A percentile compares a stretch with the other conserved stretches of the same genome.
These are phyloP conservation scores for Celastrina argiolus DNA, from an alignment of 2,888 invertebrate genomes.

Conservation along the genomic window DNA sequence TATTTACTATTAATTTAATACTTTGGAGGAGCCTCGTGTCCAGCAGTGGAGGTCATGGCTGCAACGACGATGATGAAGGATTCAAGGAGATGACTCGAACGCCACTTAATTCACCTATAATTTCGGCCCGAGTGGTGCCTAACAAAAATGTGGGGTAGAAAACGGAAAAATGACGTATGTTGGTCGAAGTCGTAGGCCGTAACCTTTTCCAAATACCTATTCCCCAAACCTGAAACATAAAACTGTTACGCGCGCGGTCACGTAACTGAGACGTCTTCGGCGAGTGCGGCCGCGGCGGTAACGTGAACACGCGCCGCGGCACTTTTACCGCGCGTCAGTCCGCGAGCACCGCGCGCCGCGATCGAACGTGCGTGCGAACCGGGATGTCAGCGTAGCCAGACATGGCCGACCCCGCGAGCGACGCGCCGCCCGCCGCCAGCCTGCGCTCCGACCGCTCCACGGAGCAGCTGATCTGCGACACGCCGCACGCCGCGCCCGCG, in stretches of 20 bases:
- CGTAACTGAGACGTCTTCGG: not conserved
- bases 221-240: not conserved
- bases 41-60: no score
- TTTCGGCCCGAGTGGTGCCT: no score
- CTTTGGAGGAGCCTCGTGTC: no score
- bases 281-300: constrained; percentile 22
- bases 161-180: no score
- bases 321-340: constrained; percentile 41
- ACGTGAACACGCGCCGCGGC: constrained; percentile 38
- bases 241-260: not conserved
- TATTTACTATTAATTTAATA: no score
- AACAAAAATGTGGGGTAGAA: no score
- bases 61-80: no score
- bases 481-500: constrained; percentile 60
- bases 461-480: constrained; percentile 77
- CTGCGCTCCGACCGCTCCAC: constrained; percentile 75
- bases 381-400: not conserved
- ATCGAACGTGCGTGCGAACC: constrained; percentile 32
- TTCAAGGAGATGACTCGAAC: no score
- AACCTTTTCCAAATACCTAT: not conserved
- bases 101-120: no score
- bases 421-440: constrained; percentile 64
- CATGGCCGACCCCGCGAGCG: constrained; percentile 47
- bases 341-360: constrained; percentile 35
- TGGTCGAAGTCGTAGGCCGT: no score